Conservation (phyloP, 2,113 vertebrate genomes). For the Aptenodytes patagonicus region DNA sequence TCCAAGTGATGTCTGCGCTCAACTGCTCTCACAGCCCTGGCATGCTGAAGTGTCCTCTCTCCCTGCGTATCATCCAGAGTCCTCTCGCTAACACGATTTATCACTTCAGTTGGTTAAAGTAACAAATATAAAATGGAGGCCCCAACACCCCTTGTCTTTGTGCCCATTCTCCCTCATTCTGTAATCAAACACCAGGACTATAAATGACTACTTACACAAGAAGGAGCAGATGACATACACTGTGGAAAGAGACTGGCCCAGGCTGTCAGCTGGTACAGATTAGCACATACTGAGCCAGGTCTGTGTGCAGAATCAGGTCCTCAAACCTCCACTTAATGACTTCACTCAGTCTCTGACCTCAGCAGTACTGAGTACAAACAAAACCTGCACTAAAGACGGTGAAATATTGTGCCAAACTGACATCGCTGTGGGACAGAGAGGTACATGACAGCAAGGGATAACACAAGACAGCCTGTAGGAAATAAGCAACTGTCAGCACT, state of each 20-base stretch:
- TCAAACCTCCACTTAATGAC: not conserved
- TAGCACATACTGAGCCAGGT: not conserved
- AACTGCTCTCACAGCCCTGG: not conserved
- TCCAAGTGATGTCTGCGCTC: not conserved
- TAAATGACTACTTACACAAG: not conserved
- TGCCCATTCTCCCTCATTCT: not conserved
- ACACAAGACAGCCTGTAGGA: constrained; percentile 8
- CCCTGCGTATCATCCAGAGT: not conserved
- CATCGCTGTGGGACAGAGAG: not conserved
- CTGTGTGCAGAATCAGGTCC: not conserved
- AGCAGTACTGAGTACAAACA: not conserved
- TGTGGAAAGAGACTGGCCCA: rapidly evolving
- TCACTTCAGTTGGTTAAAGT: not conserved
- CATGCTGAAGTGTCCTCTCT: not conserved
- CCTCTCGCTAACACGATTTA: not conserved
- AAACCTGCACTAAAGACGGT: not conserved
- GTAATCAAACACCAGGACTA: not conserved
- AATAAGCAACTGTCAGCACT: constrained; percentile 31
- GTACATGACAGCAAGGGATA: not conserved
- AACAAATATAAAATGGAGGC: not conserved
- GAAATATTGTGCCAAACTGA: not conserved
- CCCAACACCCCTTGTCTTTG: not conserved
- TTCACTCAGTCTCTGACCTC: not conserved
- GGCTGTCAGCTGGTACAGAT: not conserved
- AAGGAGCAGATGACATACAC: not conserved